Conservation (phyloP, 2,888 invertebrate species). For the Brenthis ino region DNA sequence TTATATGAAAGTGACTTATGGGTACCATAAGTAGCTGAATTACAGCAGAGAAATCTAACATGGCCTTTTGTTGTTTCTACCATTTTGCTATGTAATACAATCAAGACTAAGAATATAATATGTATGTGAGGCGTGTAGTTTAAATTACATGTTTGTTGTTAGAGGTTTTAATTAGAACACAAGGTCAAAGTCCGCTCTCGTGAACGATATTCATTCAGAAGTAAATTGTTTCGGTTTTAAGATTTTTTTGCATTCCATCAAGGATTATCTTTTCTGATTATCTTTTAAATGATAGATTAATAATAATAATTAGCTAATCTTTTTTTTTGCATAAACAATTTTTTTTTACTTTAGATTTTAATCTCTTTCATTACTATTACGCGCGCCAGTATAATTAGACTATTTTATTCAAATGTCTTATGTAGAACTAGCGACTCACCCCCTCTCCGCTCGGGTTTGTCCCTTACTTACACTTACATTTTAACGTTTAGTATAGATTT, state of each 20-base stretch:
- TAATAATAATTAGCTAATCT: too few species aligned
- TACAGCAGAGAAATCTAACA: slow-evolving; percentile 16
- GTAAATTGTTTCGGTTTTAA: slow-evolving; percentile 16
- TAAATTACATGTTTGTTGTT: slow-evolving; percentile 6
- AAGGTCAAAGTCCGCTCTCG: slow-evolving; percentile 35
- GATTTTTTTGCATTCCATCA: slow-evolving; percentile 4
- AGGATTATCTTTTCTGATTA: background rate
- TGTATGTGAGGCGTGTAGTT: background rate
- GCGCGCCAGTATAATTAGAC: too few species aligned
- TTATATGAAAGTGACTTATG: slow-evolving; percentile 29
- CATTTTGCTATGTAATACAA: background rate
- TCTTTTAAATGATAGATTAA: background rate
- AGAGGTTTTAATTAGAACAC: slow-evolving; percentile 31
- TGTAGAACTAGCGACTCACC: background rate
- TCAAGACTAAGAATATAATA: background rate
- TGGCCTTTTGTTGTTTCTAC: slow-evolving; percentile 15
- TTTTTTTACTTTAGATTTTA: too few species aligned
- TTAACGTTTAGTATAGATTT: too few species aligned
- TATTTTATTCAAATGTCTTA: background rate
- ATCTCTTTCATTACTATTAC: too few species aligned
- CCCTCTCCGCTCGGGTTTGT: too few species aligned
- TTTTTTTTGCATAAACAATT: too few species aligned
- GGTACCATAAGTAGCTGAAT: slow-evolving; percentile 12
- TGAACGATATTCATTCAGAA: slow-evolving; percentile 13
- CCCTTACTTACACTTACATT: too few species aligned